phyloP scores from a whole-genome alignment of 2,797 vertebrate genomes.

The Petrocephalus schoutedeni region DNA sequence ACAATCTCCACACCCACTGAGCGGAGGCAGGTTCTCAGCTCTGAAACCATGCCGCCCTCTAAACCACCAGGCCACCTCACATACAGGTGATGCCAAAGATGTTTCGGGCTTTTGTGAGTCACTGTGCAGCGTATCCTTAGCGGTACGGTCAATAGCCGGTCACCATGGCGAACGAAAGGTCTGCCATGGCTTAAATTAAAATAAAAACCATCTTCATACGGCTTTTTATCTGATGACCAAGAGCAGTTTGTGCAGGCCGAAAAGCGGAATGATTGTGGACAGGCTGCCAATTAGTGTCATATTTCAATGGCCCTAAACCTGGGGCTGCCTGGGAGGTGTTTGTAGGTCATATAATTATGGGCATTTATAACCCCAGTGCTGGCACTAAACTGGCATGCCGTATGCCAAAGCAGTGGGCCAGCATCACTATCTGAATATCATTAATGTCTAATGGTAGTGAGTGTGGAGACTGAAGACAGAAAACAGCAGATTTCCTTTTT shows the following conservation, averaged over 20 bases:
- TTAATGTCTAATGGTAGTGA: neutral
- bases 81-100: neutral
- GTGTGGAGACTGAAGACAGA: neutral
- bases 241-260: neutral
- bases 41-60: neutral
- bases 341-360: neutral
- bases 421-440: neutral
- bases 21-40: neutral
- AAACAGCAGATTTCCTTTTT: neutral
- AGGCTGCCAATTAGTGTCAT: neutral
- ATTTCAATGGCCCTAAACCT: neutral
- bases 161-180: neutral
- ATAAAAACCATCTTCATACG: no score
- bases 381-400: neutral
- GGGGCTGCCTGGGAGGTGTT: neutral
- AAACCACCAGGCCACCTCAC: no score
- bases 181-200: neutral
- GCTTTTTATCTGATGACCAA: neutral
- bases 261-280: neutral
- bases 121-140: neutral
- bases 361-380: neutral
- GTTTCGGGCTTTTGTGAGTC: neutral
- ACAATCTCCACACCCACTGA: neutral
- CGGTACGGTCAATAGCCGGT: neutral
- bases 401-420: neutral